These are phyloP conservation scores for Pipra filicauda DNA, from an alignment of 2,113 vertebrate genomes.

Conservation along the genomic window DNA sequence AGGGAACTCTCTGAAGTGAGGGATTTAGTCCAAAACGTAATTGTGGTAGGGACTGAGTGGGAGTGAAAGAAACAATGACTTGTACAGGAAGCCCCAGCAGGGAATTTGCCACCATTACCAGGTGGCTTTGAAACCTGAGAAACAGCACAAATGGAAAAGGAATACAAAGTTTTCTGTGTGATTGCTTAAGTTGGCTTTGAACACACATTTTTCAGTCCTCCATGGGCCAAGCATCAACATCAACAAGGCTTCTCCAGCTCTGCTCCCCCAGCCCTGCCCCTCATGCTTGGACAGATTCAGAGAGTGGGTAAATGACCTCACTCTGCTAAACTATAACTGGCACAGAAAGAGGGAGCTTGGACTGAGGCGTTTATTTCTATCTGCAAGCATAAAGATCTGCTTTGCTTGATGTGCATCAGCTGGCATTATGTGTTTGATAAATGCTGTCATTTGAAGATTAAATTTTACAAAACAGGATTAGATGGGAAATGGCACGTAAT, in stretches of 20 bases:
- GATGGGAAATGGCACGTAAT: not conserved
- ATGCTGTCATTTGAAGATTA: not conserved
- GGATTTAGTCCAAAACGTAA: not conserved
- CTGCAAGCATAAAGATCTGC: not conserved
- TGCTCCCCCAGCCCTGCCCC: not conserved
- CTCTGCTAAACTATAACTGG: not conserved
- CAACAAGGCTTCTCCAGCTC: accelerated
- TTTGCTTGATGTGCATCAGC: not conserved
- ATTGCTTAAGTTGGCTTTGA: not conserved
- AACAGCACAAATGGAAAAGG: not conserved
- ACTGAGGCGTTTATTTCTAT: not conserved
- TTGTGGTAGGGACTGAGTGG: not conserved
- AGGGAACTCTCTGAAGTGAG: not conserved
- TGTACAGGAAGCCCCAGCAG: not conserved
- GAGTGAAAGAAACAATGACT: not conserved
- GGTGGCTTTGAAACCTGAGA: not conserved
- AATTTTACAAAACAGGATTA: not conserved
- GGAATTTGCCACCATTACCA: not conserved
- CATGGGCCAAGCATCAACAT: not conserved
- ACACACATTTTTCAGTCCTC: not conserved
- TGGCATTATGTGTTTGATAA: not conserved
- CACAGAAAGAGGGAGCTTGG: not conserved
- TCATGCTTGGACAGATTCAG: not conserved
- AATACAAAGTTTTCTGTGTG: not conserved
- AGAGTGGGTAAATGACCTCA: not conserved